Evolutionary conservation across 2,888 invertebrate genomes (phyloP).

Genomic region (Erynnis tages): DNA sequence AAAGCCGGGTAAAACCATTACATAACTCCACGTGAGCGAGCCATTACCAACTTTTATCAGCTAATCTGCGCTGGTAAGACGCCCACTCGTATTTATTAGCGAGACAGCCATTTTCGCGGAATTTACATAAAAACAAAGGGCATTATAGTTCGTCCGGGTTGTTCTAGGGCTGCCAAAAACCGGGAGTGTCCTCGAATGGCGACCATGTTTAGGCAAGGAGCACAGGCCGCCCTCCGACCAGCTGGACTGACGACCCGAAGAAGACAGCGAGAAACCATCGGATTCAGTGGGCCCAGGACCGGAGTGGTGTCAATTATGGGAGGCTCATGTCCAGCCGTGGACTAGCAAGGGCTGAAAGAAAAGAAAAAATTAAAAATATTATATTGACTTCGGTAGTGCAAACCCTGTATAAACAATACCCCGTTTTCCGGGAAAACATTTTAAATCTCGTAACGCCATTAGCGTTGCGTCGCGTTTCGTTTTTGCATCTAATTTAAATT

Average conservation of each 20-base stretch:
- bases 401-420: conserved; percentile 45
- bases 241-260: too few species aligned
- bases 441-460: conserved; percentile 51
- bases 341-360: too few species aligned
- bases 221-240: too few species aligned
- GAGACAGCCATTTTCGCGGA: conserved; percentile 37
- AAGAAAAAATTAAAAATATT: too few species aligned
- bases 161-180: conserved; percentile 1
- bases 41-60: conserved; percentile 14
- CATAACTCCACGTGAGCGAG: conserved; percentile 3
- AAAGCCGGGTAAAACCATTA: conserved; percentile 10
- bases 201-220: too few species aligned
- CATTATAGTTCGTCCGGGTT: conserved; percentile 38
- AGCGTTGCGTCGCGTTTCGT: conserved; percentile 61
- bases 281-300: too few species aligned
- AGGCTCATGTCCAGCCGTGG: too few species aligned
- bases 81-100: conserved; percentile 33
- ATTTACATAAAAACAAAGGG: conserved; percentile 46
- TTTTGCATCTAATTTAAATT: conserved; percentile 65
- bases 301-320: too few species aligned
- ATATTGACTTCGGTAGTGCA: neutral
- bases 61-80: conserved; percentile 20
- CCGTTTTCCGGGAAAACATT: conserved; percentile 54
- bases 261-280: too few species aligned
- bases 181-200: too few species aligned